Conservation (phyloP, 2,113 vertebrate species). For the Sciurus niger region DNA sequence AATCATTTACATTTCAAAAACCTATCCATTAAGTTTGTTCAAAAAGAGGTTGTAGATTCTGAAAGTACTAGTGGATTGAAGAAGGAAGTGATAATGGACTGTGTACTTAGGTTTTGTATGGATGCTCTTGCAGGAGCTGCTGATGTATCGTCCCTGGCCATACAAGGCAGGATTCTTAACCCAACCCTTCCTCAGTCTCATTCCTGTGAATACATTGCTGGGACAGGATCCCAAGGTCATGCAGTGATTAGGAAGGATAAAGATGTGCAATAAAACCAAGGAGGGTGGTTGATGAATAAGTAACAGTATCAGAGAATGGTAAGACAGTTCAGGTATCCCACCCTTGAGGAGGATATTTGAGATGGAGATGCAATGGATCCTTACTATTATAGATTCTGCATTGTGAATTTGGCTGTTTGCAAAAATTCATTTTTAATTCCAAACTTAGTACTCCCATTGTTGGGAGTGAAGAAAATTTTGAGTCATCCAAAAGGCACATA, state of each 20-base stretch:
- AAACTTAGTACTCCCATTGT: neutral
- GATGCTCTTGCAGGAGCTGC: neutral
- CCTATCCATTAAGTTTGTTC: neutral
- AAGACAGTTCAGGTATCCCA: neutral
- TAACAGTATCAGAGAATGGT: neutral
- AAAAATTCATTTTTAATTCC: neutral
- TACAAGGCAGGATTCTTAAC: neutral
- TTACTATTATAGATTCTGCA: neutral
- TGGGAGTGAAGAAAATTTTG: neutral
- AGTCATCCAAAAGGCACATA: neutral
- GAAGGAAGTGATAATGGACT: neutral
- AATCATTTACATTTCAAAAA: neutral
- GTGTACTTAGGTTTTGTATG: neutral
- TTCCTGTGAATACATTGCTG: neutral
- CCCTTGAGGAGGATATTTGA: neutral
- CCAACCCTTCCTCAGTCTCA: neutral
- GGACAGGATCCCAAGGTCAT: neutral
- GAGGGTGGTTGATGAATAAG: neutral
- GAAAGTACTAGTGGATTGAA: slow-evolving; percentile 16
- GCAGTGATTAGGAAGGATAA: neutral
- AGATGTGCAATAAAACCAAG: neutral
- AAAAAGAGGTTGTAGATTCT: neutral
- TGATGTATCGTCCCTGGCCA: neutral
- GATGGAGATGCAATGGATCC: neutral
- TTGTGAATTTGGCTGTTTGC: neutral